Evolutionary conservation across 1,140 invertebrate genomes (phyloP).

Genomic region (Mizuhopecten yessoensis): DNA sequence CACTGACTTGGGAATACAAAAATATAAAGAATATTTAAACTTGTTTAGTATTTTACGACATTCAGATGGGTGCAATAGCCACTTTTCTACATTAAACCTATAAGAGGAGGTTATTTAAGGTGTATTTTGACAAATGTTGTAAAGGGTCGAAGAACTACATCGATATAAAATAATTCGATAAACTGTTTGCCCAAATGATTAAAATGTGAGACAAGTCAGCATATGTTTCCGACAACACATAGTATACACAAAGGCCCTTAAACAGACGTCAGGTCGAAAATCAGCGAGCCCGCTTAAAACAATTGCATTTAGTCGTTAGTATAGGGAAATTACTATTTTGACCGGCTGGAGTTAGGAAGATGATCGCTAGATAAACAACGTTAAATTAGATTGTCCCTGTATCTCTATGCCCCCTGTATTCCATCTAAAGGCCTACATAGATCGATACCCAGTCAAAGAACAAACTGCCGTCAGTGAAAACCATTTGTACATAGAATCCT

Average conservation of each 20-base stretch:
- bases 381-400: conserved; percentile 18
- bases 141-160: too few species aligned
- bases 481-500: neutral
- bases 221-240: neutral
- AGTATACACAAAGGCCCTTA: neutral
- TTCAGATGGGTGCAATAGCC: too few species aligned
- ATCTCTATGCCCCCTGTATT: neutral
- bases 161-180: too few species aligned
- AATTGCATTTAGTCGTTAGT: conserved; percentile 5
- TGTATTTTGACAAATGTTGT: too few species aligned
- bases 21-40: too few species aligned
- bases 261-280: neutral
- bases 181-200: too few species aligned
- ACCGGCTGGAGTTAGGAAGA: neutral
- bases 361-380: neutral
- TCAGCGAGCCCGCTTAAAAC: neutral
- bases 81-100: too few species aligned
- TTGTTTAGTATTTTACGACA: too few species aligned
- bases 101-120: too few species aligned
- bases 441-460: neutral
- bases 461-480: neutral
- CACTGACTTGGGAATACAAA: too few species aligned
- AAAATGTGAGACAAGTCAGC: too few species aligned
- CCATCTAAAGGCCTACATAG: neutral
- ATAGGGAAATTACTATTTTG: conserved; percentile 28